A percentile compares a stretch with the other conserved stretches of the same genome.
Evolutionary conservation across 2,797 vertebrate genomes (phyloP).

Genomic region (Somateria mollissima): DNA sequence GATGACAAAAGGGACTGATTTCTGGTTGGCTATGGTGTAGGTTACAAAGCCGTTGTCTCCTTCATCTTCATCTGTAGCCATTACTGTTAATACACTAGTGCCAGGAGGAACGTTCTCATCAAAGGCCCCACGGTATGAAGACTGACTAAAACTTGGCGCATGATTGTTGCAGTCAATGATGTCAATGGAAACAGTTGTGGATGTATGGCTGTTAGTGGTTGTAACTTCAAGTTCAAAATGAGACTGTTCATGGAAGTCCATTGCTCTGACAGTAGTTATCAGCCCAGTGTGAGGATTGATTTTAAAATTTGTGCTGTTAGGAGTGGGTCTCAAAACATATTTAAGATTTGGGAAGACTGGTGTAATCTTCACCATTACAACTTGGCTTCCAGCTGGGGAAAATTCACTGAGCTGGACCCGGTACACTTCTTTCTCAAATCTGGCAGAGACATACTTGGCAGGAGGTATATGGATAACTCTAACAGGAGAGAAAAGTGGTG

Average conservation of each 20-base stretch:
- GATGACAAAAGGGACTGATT: conserved; percentile 86
- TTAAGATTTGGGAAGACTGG: conserved; percentile 79
- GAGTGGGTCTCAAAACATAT: conserved; percentile 84
- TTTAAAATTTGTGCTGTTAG: conserved; percentile 84
- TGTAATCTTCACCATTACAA: conserved; percentile 83
- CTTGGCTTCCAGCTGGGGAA: conserved; percentile 87
- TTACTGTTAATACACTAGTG: conserved; percentile 86
- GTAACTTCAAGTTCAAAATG: conserved; percentile 88
- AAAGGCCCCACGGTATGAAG: conserved; percentile 84
- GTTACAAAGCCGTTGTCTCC: conserved; percentile 89
- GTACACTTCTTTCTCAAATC: conserved; percentile 87
- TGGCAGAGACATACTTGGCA: conserved; percentile 77
- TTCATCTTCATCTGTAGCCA: conserved; percentile 85
- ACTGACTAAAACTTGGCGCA: conserved; percentile 82
- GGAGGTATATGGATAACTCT: conserved; percentile 85
- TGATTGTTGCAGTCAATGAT: conserved; percentile 93
- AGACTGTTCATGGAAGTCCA: conserved; percentile 85
- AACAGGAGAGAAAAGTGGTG: conserved; percentile 81
- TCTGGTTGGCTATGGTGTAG: conserved; percentile 85
- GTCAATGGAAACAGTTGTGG: conserved; percentile 83
- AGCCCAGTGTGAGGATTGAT: conserved; percentile 89
- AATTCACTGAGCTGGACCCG: conserved; percentile 88
- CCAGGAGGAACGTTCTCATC: conserved; percentile 91
- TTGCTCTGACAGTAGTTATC: conserved; percentile 82
- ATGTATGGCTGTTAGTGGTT: conserved; percentile 78